Evolutionary conservation across 2,113 vertebrate genomes (phyloP).

Genomic region (Steatornis caripensis): DNA sequence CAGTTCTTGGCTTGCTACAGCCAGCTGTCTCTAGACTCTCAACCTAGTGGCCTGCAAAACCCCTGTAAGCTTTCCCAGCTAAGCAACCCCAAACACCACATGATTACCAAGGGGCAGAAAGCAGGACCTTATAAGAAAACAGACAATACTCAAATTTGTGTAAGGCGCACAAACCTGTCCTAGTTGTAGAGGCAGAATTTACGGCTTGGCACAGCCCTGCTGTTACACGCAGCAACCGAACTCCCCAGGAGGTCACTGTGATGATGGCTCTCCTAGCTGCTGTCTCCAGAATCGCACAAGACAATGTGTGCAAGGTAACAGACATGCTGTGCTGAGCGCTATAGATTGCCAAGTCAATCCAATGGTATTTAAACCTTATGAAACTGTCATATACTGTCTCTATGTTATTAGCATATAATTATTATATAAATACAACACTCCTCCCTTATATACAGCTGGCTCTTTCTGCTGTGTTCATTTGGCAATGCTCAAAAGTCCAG

Average conservation of each 20-base stretch:
- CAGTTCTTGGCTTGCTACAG: not conserved
- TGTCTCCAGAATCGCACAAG: not conserved
- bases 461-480: not conserved
- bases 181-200: not conserved
- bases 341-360: not conserved
- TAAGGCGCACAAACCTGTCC: not conserved
- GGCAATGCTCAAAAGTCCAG: not conserved
- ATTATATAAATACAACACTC: not conserved
- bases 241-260: not conserved
- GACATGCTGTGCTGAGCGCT: not conserved
- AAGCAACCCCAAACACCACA: not conserved
- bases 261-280: not conserved
- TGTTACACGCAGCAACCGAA: fast-evolving
- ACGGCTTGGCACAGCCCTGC: not conserved
- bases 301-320: fast-evolving
- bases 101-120: not conserved
- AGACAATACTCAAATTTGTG: not conserved
- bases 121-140: not conserved
- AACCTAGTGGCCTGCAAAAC: not conserved
- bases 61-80: not conserved
- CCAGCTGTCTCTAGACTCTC: constrained; percentile 29
- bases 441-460: not conserved
- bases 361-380: not conserved
- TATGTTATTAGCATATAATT: not conserved
- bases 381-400: not conserved